Base-by-base conservation (phyloP, 2,113 vertebrate species). In the Barbus barbus region DNA sequence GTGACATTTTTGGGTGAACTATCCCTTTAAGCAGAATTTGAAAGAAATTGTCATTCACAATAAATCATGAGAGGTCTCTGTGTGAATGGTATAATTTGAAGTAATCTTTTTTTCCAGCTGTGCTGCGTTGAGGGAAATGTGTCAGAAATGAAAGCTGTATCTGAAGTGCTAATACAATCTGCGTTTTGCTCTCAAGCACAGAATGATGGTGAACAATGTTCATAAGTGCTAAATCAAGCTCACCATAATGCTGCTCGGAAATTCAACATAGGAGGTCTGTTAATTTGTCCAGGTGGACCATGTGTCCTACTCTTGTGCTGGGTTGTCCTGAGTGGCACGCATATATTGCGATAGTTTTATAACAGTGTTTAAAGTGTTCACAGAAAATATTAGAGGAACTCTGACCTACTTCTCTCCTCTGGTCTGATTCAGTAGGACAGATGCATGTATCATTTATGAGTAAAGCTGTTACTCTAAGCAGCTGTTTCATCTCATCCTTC, bases 341-440 rank as follows among this genome's bases (percentile, higher is more conserved):
- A 33, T 60, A 53, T 56, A 75, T 51, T 67, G 31, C 22, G 3
- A 69, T 61, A 11, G 18, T 58, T 44, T 46, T 9, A 11, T 61
- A 75, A 75, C 31, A 38, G 74, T n/a, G 5, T 13, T 48, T 14
- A 12, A 26, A 75, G 56, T 56, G 58, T 73, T 76, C 78, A 48
- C 26, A 69, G 51, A 26, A 71, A 73, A 31, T n/a, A 75, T 77
- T 78, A 72, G 80, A 84, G 84, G 44, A 83, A 81, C 69, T 41
- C 71, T 86, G 86, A 85, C 89, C 89, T 65, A 85, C 83, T 89
- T 86, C 69, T 78, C 46, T 87, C 46, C 56, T 67, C 41, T 76
- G 33, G 78, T 46, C 22, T 20, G 76, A 38, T 38, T 38, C 36
- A 38, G 36, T 63, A 14, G 24, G n/a, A 51, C 24, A 38, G 63